Base-by-base conservation (phyloP, 2,888 invertebrate species). In the Alviniconcha strummeri region DNA sequence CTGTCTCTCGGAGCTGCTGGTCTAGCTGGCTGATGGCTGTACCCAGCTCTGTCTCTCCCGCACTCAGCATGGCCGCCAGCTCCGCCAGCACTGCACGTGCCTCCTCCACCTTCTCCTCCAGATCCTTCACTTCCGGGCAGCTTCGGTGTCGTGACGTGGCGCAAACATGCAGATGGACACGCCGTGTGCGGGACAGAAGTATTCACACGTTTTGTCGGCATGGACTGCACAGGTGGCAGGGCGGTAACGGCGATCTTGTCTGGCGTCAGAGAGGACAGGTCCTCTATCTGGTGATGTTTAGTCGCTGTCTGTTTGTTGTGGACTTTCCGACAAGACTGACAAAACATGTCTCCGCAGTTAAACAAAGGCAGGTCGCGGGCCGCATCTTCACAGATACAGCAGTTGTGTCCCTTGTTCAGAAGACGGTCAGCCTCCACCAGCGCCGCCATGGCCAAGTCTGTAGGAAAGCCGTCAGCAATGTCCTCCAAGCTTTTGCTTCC, bases 71-170 rank as follows among this genome's bases (percentile, higher is more conserved):
- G 8, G n/a, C 19, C 36, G 3, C 56, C 71, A 80, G 5, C 17
- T 71, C 80, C 56, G 19, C 17, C 56, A 80, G 64, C 56, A 56
- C 15, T 54, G 17, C 56, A 8, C 57, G 80, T 6, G 57, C 52
- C 55, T 69, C 57, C 13, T 55, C 19, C 7, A 13, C 36, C n/a
- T 8, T 72, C 36, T 80, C 80, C 55, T 57, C 15, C 56, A 80
- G 71, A 11, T 80, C 80, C n/a, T 13, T 80, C n/a, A 80, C 80
- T 1, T 71, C 71, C 1, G 80, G 19, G 56, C 80, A 80, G 56
- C 9, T 67, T 17, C 56, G 17, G 19, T 80, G 80, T 9, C 55
- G 15, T 11, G 80, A 52, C 5, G 80, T 15, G 55, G 80, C 71
- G 52, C 80, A 80, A n/a, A 80, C 5, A 69, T 52, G 4, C 80